Conservation (phyloP, 2,888 invertebrate species). For the Sipunculus nudus region DNA sequence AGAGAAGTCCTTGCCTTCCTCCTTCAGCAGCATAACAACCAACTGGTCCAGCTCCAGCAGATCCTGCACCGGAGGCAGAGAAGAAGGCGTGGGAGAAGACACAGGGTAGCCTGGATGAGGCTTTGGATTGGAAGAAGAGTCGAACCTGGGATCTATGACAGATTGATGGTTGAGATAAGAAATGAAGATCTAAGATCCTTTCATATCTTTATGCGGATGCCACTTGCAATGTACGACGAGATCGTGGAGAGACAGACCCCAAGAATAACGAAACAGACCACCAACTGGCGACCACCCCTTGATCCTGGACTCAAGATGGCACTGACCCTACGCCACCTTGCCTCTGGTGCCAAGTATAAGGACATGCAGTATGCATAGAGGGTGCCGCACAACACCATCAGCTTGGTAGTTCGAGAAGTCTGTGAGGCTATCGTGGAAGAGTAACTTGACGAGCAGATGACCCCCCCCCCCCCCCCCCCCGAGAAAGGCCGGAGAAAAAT, state of each 20-base stretch:
- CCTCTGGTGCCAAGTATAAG: constrained; percentile 30
- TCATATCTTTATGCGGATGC: constrained; percentile 39
- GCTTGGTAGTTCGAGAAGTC: constrained; percentile 34
- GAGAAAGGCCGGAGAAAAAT: too few relatives aligned
- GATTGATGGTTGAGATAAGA: too few relatives aligned
- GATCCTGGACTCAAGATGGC: constrained; percentile 9
- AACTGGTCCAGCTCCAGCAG: too few relatives aligned
- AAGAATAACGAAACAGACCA: constrained; percentile 28
- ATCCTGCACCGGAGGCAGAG: too few relatives aligned
- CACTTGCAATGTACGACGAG: constrained; percentile 39
- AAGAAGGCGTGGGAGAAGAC: background rate
- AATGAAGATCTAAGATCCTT: constrained; percentile 35
- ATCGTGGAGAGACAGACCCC: constrained; percentile 26
- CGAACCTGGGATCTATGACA: too few relatives aligned
- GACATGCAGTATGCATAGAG: constrained; percentile 34
- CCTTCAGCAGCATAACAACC: too few relatives aligned
- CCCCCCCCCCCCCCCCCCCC: constrained; percentile 17
- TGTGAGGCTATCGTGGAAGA: constrained; percentile 35
- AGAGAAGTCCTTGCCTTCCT: too few relatives aligned
- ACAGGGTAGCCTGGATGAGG: constrained; percentile 27
- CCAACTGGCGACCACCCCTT: constrained; percentile 22
- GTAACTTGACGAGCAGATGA: constrained; percentile 17
- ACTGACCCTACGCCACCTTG: constrained; percentile 10
- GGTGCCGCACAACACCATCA: constrained; percentile 38
- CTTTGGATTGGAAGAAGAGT: constrained; percentile 33